Percentiles rank a stretch among this genome's conserved stretches.
These are phyloP conservation scores for Paramormyrops kingsleyae DNA, from an alignment of 2,113 vertebrate genomes.

Conservation along the genomic window DNA sequence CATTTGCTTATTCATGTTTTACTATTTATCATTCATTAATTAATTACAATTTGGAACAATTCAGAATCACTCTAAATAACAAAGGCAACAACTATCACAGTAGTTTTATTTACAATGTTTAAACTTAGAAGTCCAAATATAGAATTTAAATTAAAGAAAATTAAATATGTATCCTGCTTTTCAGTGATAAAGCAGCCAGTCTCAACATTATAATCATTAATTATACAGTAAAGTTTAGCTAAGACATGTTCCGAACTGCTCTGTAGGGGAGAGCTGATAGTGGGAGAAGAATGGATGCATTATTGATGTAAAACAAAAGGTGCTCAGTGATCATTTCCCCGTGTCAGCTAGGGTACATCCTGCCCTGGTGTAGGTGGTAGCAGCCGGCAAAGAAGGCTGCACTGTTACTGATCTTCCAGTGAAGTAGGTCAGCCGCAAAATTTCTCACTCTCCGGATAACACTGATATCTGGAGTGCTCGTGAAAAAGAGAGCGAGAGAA, in stretches of 20 bases:
- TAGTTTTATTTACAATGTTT: neutral
- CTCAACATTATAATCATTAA: neutral
- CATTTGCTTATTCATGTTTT: neutral
- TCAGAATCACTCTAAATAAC: neutral
- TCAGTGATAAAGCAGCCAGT: neutral
- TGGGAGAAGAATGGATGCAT: neutral
- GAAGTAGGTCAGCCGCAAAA: slow-evolving; percentile 34
- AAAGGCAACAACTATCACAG: neutral
- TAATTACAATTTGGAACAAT: neutral
- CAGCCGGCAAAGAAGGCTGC: slow-evolving; percentile 11
- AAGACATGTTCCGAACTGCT: neutral
- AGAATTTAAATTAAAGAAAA: neutral
- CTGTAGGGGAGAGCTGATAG: neutral
- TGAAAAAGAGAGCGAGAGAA: neutral
- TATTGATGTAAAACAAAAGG: neutral
- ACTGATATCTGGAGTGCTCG: slow-evolving; percentile 15
- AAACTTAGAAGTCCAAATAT: neutral
- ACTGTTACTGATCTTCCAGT: slow-evolving; percentile 16
- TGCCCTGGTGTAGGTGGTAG: neutral
- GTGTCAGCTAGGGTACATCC: neutral
- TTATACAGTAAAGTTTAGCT: neutral
- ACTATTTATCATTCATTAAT: neutral
- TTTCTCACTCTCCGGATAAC: slow-evolving; percentile 18
- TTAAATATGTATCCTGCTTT: neutral
- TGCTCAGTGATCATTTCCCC: neutral